Evolutionary conservation across 2,797 vertebrate species (phyloP).

Genomic region (Poeciliopsis infans): DNA sequence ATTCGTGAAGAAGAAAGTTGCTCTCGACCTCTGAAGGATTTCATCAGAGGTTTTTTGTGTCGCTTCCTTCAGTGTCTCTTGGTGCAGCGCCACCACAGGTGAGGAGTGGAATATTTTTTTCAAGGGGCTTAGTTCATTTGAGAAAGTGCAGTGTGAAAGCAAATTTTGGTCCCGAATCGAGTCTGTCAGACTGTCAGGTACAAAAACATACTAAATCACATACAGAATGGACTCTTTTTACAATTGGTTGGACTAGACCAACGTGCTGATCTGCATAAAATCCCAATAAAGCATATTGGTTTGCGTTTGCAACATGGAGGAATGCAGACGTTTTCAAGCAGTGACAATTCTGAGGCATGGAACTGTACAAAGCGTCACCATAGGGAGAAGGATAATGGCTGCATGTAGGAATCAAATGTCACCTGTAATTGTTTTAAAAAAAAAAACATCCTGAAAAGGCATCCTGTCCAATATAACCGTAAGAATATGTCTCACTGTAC

Average conservation of each 20-base stretch:
- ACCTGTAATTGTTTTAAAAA: conserved; percentile 5
- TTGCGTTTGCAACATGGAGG: not conserved
- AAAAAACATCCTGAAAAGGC: conserved; percentile 32
- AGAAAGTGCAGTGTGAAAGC: not conserved
- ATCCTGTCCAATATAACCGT: conserved; percentile 40
- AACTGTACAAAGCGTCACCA: not conserved
- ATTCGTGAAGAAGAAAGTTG: not conserved
- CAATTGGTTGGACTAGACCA: not conserved
- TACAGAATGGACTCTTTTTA: not conserved
- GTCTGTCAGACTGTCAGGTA: not conserved
- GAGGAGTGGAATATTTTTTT: not conserved
- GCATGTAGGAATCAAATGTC: conserved; percentile 18
- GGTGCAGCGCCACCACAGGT: not conserved
- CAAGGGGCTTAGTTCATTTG: not conserved
- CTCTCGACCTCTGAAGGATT: not conserved
- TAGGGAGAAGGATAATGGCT: conserved; percentile 15
- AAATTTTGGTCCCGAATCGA: not conserved
- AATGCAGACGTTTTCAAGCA: not conserved
- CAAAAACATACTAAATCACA: not conserved
- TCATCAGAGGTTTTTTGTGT: not conserved
- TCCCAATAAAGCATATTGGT: not conserved
- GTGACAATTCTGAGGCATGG: not conserved
- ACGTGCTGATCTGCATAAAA: not conserved
- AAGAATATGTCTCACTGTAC: conserved; percentile 37
- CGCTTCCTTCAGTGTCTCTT: not conserved